These are phyloP conservation scores for Montipora efflorescens DNA, from an alignment of 64 coral and sea anemone genomes.

Conservation along the genomic window DNA sequence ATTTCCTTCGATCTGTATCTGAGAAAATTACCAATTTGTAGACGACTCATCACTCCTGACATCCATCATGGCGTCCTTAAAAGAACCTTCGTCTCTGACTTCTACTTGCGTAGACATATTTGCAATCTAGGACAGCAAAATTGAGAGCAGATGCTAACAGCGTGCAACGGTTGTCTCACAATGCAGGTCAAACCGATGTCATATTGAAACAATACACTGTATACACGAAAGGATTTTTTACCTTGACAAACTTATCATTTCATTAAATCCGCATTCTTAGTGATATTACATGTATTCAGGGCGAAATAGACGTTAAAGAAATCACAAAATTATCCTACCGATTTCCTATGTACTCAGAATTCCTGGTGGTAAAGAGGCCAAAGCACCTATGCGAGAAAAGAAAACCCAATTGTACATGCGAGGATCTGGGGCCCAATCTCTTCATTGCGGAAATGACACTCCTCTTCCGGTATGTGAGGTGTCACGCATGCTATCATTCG, in stretches of 20 bases:
- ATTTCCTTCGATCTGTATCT: no score
- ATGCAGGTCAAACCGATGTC: neutral
- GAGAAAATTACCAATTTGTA: slow-evolving; percentile 24
- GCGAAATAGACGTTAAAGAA: neutral
- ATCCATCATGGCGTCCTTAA: slow-evolving; percentile 6
- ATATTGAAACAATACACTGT: neutral
- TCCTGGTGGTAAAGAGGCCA: neutral
- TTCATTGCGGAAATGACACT: slow-evolving; percentile 2
- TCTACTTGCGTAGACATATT: slow-evolving; percentile 28
- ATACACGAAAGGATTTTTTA: neutral
- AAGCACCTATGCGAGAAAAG: neutral
- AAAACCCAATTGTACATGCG: neutral
- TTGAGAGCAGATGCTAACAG: neutral
- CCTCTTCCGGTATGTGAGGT: neutral
- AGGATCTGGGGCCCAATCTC: neutral
- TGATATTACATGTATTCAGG: neutral
- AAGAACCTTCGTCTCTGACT: slow-evolving; percentile 6
- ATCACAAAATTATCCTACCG: neutral
- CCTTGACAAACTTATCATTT: neutral
- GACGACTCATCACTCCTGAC: slow-evolving; percentile 18
- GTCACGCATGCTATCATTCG: neutral
- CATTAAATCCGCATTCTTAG: neutral
- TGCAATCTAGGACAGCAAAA: neutral
- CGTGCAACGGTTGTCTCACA: no score
- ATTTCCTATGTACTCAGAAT: neutral